Conservation (phyloP, 2,113 vertebrate species). For the Motacilla tschutschensis region DNA sequence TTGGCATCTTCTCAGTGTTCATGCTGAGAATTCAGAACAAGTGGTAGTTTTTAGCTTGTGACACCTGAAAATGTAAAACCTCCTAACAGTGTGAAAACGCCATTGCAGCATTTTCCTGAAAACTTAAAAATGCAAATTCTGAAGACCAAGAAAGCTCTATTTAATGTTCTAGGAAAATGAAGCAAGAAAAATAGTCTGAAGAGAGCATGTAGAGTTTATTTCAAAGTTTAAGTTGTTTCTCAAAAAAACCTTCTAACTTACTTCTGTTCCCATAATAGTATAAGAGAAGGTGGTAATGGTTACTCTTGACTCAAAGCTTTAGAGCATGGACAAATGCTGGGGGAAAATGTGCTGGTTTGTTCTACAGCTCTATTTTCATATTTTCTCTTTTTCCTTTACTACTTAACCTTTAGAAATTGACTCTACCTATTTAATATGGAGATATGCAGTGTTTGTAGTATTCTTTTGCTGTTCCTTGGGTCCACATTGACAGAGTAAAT, state of each 20-base stretch:
- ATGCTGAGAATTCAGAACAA: neutral
- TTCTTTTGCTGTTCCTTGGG: neutral
- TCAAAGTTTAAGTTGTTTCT: neutral
- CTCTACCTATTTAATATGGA: neutral
- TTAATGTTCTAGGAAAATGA: neutral
- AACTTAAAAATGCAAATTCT: neutral
- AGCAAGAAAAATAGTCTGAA: neutral
- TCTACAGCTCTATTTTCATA: neutral
- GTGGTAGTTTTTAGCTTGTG: neutral
- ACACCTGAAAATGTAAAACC: neutral
- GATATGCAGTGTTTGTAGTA: neutral
- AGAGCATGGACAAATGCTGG: neutral
- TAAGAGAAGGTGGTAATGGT: neutral
- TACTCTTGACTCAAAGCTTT: neutral
- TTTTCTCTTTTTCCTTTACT: neutral
- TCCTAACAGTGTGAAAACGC: neutral
- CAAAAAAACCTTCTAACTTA: neutral
- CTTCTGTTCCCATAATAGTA: neutral
- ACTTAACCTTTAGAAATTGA: neutral
- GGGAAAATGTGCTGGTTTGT: neutral
- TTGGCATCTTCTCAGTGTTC: neutral
- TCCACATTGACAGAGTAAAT: neutral
- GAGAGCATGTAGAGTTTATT: neutral
- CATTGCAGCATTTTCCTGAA: neutral
- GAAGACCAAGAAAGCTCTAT: neutral